phyloP scores from a whole-genome alignment of 1,140 invertebrate species.

The Probaryconus sp. region DNA sequence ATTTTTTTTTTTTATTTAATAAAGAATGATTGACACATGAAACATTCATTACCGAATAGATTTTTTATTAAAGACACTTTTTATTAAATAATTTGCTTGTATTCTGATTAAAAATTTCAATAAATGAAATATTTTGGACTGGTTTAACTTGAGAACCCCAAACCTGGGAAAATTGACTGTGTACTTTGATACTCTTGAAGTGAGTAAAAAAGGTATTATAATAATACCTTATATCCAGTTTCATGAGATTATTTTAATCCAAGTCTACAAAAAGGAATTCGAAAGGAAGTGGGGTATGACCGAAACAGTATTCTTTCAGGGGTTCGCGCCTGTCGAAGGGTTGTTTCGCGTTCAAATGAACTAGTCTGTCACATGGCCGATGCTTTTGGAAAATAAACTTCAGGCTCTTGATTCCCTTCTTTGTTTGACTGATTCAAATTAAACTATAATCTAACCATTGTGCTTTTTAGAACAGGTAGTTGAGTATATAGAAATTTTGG shows the following conservation, averaged over 20 bases:
- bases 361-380: slow-evolving; percentile 32
- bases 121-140: too few relatives aligned
- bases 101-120: slow-evolving; percentile 1
- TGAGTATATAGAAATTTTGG: slow-evolving; percentile 29
- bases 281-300: slow-evolving; percentile 38
- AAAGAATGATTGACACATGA: too few relatives aligned
- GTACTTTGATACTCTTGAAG: slow-evolving; percentile 12
- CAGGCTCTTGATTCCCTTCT: slow-evolving; percentile 40
- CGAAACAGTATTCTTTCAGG: slow-evolving; percentile 16
- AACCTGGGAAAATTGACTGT: slow-evolving; percentile 29
- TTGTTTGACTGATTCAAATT: slow-evolving; percentile 57
- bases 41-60: too few relatives aligned
- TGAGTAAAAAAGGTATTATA: slow-evolving; percentile 29
- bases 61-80: too few relatives aligned
- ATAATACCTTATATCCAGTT: slow-evolving; percentile 45
- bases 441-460: slow-evolving; percentile 50
- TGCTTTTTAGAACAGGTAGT: slow-evolving; percentile 51
- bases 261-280: slow-evolving; percentile 22
- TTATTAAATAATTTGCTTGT: too few relatives aligned
- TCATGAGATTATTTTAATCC: slow-evolving; percentile 46
- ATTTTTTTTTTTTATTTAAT: too few relatives aligned
- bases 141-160: too few relatives aligned
- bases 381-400: slow-evolving; percentile 29
- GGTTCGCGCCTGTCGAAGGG: slow-evolving; percentile 46
- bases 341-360: slow-evolving; percentile 30